These are phyloP conservation scores for Calameuta idolon DNA, from an alignment of 2,888 invertebrate species.

Conservation along the genomic window DNA sequence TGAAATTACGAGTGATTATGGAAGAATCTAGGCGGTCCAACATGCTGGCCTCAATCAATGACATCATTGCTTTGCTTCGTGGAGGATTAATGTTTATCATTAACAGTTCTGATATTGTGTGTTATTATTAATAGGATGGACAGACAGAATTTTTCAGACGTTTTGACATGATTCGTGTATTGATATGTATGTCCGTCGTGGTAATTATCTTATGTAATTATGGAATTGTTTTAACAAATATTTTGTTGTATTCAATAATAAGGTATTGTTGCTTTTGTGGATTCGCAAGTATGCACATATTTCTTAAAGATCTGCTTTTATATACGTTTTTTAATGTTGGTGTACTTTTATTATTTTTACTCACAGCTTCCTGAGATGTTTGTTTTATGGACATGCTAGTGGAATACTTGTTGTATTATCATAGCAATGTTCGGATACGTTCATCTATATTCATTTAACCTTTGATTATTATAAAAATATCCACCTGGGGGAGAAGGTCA, in stretches of 20 bases:
- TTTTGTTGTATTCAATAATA: too few relatives aligned
- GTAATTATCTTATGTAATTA: too few relatives aligned
- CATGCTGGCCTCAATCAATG: background rate
- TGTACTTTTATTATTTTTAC: too few relatives aligned
- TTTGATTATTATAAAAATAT: constrained; percentile 18
- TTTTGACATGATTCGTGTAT: background rate
- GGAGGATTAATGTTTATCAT: constrained; percentile 11
- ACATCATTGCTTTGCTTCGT: background rate
- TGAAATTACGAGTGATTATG: background rate
- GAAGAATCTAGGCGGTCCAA: background rate
- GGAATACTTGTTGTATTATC: constrained; percentile 19
- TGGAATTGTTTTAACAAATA: too few relatives aligned
- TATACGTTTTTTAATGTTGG: constrained; percentile 16
- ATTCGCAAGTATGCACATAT: too few relatives aligned
- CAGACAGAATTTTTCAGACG: background rate
- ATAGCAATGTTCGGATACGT: constrained; percentile 8
- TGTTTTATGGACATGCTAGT: constrained; percentile 14
- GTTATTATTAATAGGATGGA: constrained; percentile 23
- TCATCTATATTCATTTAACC: constrained; percentile 15
- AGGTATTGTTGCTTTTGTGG: background rate
- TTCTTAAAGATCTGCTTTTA: constrained; percentile 4
- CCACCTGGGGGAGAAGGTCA: constrained; percentile 6
- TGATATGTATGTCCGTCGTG: background rate
- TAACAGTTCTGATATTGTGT: constrained; percentile 15
- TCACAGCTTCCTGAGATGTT: too few relatives aligned